phyloP scores from a whole-genome alignment of 2,113 vertebrate species.

The zebrafish (Danio rerio) region DNA sequence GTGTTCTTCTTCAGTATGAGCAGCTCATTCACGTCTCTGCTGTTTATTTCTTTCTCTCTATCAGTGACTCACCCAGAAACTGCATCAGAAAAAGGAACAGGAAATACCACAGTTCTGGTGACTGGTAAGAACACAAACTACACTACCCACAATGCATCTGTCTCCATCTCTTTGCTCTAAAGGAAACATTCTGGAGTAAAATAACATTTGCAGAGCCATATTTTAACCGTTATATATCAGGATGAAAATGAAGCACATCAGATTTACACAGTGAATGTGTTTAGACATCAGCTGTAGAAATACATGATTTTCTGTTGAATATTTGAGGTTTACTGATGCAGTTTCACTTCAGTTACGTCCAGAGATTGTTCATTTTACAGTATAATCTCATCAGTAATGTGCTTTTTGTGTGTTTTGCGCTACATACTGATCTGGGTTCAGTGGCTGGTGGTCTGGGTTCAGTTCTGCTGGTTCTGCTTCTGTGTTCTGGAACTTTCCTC shows the following conservation, averaged over 20 bases:
- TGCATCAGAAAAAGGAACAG: neutral
- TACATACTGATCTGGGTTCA: neutral
- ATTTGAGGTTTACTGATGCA: no score
- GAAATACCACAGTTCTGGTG: neutral
- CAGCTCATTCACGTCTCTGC: neutral
- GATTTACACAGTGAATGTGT: no score
- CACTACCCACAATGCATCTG: neutral
- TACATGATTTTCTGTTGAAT: no score
- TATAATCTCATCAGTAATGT: no score
- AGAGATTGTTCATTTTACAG: neutral
- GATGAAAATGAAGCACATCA: no score
- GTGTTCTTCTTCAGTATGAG: no score
- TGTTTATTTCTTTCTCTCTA: no score
- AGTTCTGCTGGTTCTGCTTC: constrained; percentile 18
- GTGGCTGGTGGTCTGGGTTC: constrained; percentile 10
- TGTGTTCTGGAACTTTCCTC: neutral
- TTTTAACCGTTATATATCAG: neutral
- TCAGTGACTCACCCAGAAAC: neutral
- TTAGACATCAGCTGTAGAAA: no score
- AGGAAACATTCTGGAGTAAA: neutral
- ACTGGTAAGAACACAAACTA: neutral
- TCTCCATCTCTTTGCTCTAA: no score
- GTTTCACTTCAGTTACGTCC: no score
- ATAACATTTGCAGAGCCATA: no score
- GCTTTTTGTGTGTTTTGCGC: neutral